These are phyloP conservation scores for Sebastes goodei DNA, from an alignment of 2,797 vertebrate genomes.

Conservation along the genomic window DNA sequence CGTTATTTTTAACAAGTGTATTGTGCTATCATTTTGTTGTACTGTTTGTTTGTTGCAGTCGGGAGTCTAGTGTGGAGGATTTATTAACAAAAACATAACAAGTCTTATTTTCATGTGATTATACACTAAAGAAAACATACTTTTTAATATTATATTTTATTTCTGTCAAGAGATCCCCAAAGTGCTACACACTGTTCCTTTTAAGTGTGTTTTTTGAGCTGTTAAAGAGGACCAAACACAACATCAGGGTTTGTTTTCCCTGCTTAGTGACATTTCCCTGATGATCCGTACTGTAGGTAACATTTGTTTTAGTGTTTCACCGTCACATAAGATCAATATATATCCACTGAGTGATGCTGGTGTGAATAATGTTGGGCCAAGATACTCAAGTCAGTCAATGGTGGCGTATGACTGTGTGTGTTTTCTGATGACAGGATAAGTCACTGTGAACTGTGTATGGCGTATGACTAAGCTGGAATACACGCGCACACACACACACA, in stretches of 20 bases:
- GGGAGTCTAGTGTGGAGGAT: too few relatives aligned
- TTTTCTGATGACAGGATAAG: neutral
- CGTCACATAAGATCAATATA: neutral
- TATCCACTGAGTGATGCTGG: neutral
- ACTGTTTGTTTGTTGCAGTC: too few relatives aligned
- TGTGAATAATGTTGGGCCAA: neutral
- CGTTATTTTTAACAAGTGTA: too few relatives aligned
- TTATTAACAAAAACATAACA: too few relatives aligned
- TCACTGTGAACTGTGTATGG: neutral
- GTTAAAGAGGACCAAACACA: neutral
- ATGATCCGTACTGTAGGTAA: neutral
- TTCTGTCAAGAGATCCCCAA: too few relatives aligned
- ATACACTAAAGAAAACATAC: too few relatives aligned
- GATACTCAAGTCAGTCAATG: neutral
- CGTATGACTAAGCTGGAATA: neutral
- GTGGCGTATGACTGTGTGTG: neutral
- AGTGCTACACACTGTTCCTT: too few relatives aligned
- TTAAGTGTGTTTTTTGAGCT: neutral
- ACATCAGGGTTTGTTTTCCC: neutral
- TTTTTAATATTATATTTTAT: too few relatives aligned
- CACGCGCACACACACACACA: neutral
- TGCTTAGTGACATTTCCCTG: neutral
- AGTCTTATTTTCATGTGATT: too few relatives aligned
- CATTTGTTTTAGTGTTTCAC: neutral
- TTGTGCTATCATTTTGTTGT: too few relatives aligned